Conservation (phyloP, 2,888 invertebrate species). For the Laspeyria flexula region DNA sequence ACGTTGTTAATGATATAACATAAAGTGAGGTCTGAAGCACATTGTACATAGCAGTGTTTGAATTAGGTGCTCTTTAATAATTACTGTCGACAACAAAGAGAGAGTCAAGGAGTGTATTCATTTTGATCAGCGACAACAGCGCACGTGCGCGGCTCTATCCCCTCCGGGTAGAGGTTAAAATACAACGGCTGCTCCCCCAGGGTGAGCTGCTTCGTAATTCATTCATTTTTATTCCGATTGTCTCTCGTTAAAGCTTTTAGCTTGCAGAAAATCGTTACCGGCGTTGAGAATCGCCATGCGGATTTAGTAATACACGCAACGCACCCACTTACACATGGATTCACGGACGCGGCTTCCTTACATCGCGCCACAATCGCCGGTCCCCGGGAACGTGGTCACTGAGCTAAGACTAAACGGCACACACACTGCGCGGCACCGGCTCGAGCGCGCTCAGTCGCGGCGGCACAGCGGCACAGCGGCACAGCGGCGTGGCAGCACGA, state of each 20-base stretch:
- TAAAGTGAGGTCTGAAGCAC: conserved; percentile 22
- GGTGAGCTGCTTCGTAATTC: conserved; percentile 66
- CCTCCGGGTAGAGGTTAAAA: conserved; percentile 71
- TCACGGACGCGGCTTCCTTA: conserved; percentile 80
- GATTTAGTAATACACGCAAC: conserved; percentile 68
- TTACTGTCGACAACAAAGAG: conserved; percentile 53
- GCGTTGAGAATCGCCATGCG: conserved; percentile 66
- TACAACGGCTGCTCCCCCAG: conserved; percentile 58
- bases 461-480: too few relatives aligned
- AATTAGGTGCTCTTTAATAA: conserved; percentile 50
- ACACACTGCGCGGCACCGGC: conserved; percentile 82
- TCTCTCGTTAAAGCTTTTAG: conserved; percentile 59
- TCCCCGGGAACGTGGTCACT: conserved; percentile 88
- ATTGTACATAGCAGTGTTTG: conserved; percentile 29
- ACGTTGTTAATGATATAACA: conserved; percentile 54
- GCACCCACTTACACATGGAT: conserved; percentile 83
- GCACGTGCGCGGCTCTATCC: conserved; percentile 76
- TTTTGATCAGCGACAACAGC: conserved; percentile 63
- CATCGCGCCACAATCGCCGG: conserved; percentile 88
- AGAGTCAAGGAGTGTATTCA: conserved; percentile 57
- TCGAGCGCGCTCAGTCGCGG: conserved; percentile 16
- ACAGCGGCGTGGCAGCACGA: conserved; percentile 44
- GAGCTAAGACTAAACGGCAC: conserved; percentile 84
- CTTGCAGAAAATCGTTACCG: conserved; percentile 71
- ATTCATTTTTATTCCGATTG: conserved; percentile 72